phyloP scores from a whole-genome alignment of 2,797 vertebrate species.

The Mormyrus proboscirostris region DNA sequence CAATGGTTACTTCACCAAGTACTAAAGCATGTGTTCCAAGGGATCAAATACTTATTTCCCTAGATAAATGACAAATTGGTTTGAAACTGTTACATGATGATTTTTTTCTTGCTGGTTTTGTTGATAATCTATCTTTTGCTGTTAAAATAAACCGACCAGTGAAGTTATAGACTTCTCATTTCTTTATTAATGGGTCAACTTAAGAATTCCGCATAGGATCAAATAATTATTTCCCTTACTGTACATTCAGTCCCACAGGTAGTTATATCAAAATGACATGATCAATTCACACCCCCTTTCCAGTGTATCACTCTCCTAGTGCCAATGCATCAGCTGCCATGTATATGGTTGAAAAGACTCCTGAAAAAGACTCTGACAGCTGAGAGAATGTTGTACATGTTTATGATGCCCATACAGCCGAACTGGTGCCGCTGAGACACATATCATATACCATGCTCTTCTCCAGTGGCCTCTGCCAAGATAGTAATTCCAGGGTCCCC shows the following conservation, averaged over 20 bases:
- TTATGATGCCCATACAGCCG: too few relatives aligned
- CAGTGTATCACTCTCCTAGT: too few relatives aligned
- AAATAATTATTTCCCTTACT: not conserved
- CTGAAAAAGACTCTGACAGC: too few relatives aligned
- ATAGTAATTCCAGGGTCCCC: too few relatives aligned
- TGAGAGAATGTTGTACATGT: too few relatives aligned
- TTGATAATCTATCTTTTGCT: not conserved
- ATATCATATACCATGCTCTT: too few relatives aligned
- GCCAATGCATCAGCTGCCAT: too few relatives aligned
- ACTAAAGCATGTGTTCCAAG: not conserved
- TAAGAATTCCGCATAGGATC: not conserved
- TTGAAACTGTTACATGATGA: not conserved
- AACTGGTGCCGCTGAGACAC: too few relatives aligned
- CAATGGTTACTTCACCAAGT: not conserved
- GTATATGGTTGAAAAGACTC: too few relatives aligned
- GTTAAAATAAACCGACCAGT: not conserved
- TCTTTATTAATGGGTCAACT: not conserved
- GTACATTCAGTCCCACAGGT: not conserved
- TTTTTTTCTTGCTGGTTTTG: not conserved
- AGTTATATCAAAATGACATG: too few relatives aligned
- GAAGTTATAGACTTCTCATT: not conserved
- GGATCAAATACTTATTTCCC: not conserved
- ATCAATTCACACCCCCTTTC: too few relatives aligned
- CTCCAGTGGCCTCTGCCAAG: too few relatives aligned
- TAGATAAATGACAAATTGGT: not conserved